phyloP scores from a whole-genome alignment of 1,140 invertebrate genomes.

The Physella acuta region DNA sequence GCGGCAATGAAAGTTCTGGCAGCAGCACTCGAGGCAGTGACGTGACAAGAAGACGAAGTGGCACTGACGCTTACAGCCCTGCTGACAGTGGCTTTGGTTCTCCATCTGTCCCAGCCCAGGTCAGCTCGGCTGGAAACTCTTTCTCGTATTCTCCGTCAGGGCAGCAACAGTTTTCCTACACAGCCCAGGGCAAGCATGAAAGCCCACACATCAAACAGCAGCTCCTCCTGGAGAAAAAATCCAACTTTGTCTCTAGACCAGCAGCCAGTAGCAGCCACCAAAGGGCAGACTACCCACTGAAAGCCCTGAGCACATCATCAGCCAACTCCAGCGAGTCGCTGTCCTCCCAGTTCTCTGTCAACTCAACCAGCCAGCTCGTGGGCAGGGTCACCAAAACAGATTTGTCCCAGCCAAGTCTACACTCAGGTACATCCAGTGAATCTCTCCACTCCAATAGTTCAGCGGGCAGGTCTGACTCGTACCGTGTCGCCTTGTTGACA shows the following conservation, averaged over 20 bases:
- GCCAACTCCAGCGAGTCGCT: conserved; percentile 8
- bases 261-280: not conserved
- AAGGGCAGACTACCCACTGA: not conserved
- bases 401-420: conserved; percentile 14
- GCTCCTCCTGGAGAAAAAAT: not conserved
- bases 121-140: not conserved
- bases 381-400: not conserved
- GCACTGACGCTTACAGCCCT: conserved; percentile 10
- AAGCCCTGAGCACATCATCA: not conserved
- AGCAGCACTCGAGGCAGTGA: not conserved
- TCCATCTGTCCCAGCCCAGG: conserved; percentile 12
- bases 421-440: conserved; percentile 9
- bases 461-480: conserved; percentile 40
- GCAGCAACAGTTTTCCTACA: not conserved
- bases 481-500: conserved; percentile 42
- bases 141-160: conserved; percentile 7
- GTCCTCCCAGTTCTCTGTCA: conserved; percentile 9
- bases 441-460: conserved; percentile 23
- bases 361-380: conserved; percentile 13
- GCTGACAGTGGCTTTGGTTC: conserved; percentile 25
- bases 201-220: not conserved
- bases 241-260: not conserved
- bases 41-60: not conserved
- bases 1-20: not conserved
- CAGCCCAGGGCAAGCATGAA: not conserved